A percentile compares a stretch with the other conserved stretches of the same genome.
Conservation (phyloP, 2,797 vertebrate genomes). For the Amblyopsis hoosieri region DNA sequence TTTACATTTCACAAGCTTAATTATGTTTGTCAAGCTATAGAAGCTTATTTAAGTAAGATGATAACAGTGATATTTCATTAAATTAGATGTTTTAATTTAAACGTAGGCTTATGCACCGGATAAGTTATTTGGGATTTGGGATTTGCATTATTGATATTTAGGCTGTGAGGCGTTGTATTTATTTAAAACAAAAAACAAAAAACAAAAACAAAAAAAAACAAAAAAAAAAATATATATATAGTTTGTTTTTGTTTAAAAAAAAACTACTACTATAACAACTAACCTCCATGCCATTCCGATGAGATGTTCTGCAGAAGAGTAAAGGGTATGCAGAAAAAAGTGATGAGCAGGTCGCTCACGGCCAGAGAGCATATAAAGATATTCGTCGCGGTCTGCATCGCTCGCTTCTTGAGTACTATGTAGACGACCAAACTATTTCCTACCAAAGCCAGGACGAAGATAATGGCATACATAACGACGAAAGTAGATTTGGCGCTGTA, state of each 20-base stretch:
- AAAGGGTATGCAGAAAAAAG: slow-evolving; percentile 85
- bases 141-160: not conserved
- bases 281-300: slow-evolving; percentile 84
- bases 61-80: too few relatives aligned
- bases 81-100: too few relatives aligned
- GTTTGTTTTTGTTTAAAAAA: not conserved
- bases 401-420: slow-evolving; percentile 76
- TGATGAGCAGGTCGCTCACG: slow-evolving; percentile 86
- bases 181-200: too few relatives aligned
- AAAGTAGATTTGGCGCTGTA: slow-evolving; percentile 76
- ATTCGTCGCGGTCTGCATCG: slow-evolving; percentile 78
- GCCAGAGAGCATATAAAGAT: slow-evolving; percentile 85
- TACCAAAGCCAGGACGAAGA: slow-evolving; percentile 80
- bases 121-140: too few relatives aligned
- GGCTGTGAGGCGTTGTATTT: too few relatives aligned
- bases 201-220: too few relatives aligned
- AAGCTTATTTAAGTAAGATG: too few relatives aligned
- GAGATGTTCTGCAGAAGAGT: slow-evolving; percentile 86
- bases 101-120: too few relatives aligned
- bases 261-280: slow-evolving; percentile 37
- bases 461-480: slow-evolving; percentile 76
- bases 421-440: slow-evolving; percentile 84
- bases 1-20: too few relatives aligned
- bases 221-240: too few relatives aligned
- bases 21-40: too few relatives aligned